phyloP scores from a whole-genome alignment of 2,113 vertebrate genomes.

The Dicerorhinus sumatrensis region DNA sequence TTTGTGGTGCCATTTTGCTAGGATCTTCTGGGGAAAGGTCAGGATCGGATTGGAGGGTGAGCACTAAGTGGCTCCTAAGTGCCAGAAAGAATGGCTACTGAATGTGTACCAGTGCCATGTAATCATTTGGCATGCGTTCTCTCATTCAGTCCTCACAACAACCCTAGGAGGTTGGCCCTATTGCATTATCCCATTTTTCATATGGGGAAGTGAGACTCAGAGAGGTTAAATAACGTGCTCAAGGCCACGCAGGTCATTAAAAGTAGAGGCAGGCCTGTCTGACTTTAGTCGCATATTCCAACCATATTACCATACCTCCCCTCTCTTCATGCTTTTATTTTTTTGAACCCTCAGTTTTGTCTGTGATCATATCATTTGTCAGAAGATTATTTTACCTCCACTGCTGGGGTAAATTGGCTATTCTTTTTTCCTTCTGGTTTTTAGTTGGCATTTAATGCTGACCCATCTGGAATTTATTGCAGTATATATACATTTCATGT shows the following conservation, averaged over 20 bases:
- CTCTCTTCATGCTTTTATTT: neutral
- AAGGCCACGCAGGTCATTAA: neutral
- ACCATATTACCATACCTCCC: neutral
- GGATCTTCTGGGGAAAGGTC: neutral
- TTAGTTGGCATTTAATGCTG: neutral
- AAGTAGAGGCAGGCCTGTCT: neutral
- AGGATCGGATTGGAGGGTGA: neutral
- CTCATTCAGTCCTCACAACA: neutral
- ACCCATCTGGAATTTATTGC: conserved; percentile 12
- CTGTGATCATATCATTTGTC: conserved; percentile 39
- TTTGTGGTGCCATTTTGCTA: neutral
- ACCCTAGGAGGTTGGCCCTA: neutral
- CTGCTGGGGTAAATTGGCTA: neutral
- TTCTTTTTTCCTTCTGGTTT: conserved; percentile 38
- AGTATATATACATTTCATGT: neutral
- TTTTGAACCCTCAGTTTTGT: neutral
- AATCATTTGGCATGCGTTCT: neutral
- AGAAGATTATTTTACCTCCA: conserved; percentile 22
- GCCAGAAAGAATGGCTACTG: neutral
- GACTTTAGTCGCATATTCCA: neutral
- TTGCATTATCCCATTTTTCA: neutral
- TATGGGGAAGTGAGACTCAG: neutral
- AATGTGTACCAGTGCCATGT: neutral
- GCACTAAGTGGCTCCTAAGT: neutral
- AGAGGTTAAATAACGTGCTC: neutral